Conservation (phyloP, 2,888 invertebrate species). For the Drosophila subsilvestris region DNA sequence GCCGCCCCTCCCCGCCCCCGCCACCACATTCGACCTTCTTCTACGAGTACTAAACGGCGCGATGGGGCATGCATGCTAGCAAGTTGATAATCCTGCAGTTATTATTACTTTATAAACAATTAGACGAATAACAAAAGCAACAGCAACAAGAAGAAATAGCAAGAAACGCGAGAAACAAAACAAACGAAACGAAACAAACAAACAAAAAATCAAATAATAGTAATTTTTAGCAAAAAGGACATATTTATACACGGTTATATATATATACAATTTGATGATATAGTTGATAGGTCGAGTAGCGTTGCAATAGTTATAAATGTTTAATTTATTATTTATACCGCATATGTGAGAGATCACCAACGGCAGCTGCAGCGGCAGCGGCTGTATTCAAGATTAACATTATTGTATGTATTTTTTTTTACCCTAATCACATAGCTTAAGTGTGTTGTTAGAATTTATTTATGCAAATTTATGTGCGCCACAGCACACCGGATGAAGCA, state of each 20-base stretch:
- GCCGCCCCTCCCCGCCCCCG: too few relatives aligned
- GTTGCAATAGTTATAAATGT: constrained; percentile 76
- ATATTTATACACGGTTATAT: constrained; percentile 71
- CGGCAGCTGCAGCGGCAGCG: constrained; percentile 42
- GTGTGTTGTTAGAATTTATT: constrained; percentile 71
- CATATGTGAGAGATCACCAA: constrained; percentile 65
- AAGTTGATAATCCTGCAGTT: constrained; percentile 74
- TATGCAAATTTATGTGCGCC: constrained; percentile 52
- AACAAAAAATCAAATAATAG: constrained; percentile 44
- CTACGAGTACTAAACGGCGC: constrained; percentile 35
- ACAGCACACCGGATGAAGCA: not conserved
- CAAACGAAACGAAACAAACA: constrained; percentile 16
- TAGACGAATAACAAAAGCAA: constrained; percentile 68
- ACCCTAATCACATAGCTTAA: constrained; percentile 53
- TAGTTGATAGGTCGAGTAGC: constrained; percentile 76
- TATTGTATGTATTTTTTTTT: constrained; percentile 37
- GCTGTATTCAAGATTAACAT: constrained; percentile 30
- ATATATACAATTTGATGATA: constrained; percentile 70
- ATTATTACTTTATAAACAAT: constrained; percentile 74
- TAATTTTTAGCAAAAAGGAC: constrained; percentile 72
- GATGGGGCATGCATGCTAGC: constrained; percentile 37
- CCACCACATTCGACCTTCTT: constrained; percentile 58
- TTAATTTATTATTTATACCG: constrained; percentile 81
- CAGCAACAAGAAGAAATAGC: constrained; percentile 73
- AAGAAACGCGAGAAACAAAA: not conserved